These are phyloP conservation scores for Tenodera sinensis DNA, from an alignment of 2,888 invertebrate species.

Conservation along the genomic window DNA sequence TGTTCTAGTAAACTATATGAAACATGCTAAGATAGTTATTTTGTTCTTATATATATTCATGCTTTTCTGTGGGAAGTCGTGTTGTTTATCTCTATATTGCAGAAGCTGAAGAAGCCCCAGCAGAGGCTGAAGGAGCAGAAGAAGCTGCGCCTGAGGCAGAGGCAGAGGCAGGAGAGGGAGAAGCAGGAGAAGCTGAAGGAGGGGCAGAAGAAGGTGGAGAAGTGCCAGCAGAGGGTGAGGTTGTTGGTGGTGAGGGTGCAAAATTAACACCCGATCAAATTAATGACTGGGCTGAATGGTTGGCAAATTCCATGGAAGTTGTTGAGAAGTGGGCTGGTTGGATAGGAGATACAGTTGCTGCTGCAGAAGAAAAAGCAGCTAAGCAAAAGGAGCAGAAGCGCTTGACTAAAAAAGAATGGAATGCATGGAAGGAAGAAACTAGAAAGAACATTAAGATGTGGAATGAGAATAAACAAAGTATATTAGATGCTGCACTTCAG, in stretches of 20 bases:
- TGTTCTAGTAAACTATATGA: no score
- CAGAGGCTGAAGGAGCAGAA: no score
- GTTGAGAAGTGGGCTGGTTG: neutral
- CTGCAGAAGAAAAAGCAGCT: neutral
- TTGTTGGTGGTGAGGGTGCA: no score
- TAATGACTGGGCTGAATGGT: neutral
- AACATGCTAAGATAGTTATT: no score
- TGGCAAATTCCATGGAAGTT: neutral
- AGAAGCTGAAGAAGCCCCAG: no score
- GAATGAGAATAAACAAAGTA: neutral
- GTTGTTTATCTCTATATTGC: no score
- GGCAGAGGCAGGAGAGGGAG: neutral
- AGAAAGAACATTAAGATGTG: neutral
- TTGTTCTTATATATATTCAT: no score
- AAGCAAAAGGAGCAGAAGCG: neutral
- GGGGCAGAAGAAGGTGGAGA: no score
- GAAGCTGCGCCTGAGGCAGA: no score
- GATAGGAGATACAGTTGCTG: neutral
- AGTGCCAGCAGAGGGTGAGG: neutral
- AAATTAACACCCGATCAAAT: neutral
- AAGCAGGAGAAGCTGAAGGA: no score
- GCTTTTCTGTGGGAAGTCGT: no score
- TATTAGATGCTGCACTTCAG: neutral
- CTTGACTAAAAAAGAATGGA: neutral
- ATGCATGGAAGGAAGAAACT: neutral